Percentiles rank a stretch among this genome's conserved stretches.
These are phyloP conservation scores for Hoplodrina blanda DNA, from an alignment of 2,888 invertebrate species.

Conservation along the genomic window DNA sequence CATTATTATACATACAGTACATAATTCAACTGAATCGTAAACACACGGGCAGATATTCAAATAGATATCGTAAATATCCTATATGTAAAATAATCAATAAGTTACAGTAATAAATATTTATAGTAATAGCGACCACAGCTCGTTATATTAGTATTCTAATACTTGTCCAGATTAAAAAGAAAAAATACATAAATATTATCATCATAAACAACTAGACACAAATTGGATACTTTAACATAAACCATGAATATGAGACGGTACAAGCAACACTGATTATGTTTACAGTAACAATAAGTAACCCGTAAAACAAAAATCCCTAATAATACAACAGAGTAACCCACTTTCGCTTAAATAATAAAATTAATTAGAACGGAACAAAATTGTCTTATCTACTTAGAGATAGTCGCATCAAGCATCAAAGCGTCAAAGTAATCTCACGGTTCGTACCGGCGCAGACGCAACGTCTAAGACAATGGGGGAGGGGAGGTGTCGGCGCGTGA, in stretches of 20 bases:
- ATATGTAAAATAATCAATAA: constrained; percentile 34
- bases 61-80: constrained; percentile 18
- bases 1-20: constrained; percentile 14
- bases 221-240: constrained; percentile 14
- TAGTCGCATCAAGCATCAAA: constrained; percentile 63
- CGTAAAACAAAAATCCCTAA: constrained; percentile 42
- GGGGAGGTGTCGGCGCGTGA: constrained; percentile 65
- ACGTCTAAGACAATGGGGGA: constrained; percentile 66
- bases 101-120: constrained; percentile 39
- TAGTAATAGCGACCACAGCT: constrained; percentile 12
- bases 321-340: constrained; percentile 59
- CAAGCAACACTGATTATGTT: constrained; percentile 33
- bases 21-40: constrained; percentile 28
- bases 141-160: constrained; percentile 1
- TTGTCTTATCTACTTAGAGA: constrained; percentile 62
- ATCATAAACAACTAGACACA: constrained; percentile 9
- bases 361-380: constrained; percentile 70
- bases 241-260: constrained; percentile 20
- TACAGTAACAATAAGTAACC: constrained; percentile 46
- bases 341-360: constrained; percentile 66
- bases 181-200: neutral
- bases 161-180: constrained; percentile 11
- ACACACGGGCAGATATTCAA: constrained; percentile 24
- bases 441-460: constrained; percentile 61
- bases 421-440: constrained; percentile 67